Evolutionary conservation across 1,140 invertebrate genomes (phyloP), one percentile per base, ranked within the genome.

Genomic region (Apis dorsata): DNA sequence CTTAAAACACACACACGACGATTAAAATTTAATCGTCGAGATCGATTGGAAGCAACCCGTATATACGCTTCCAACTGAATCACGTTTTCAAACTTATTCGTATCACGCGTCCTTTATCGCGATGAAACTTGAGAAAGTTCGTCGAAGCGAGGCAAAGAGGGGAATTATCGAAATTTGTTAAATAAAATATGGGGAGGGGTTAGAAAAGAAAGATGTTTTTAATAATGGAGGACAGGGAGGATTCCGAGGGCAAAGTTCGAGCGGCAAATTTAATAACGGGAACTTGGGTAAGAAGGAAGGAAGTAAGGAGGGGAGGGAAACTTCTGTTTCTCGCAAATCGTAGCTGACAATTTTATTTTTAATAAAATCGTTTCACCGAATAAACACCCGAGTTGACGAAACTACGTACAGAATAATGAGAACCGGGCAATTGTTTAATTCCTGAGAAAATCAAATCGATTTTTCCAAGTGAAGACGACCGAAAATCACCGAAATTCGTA

Each of bases 181-280:
- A 44, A 12, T 17, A 28, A 59, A n/a, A 79, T 11, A 21, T 4
- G 51, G 13, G 5, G 5, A 0, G 34, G 34, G 34, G 5, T 44
- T 44, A 7, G 34, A 13, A 68, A 44, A 51, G 1, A 24, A 44
- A 81, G 53, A 19, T 81, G 73, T 60, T 81, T 81, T 76, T 81
- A 76, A 81, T 81, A 81, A 81, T 76, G 63, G 34, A 81, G 63
- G 51, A 63, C 13, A 75, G 21, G n/a, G 60, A 44, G 34, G 5
- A 44, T 44, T 74, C 60, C 55, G 44, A 59, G 34, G 71, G 28
- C 28, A 4, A 68, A 81, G 72, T 81, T 75, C 8, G 51, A 24
- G 21, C n/a, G 62, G 10, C 44, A 76, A 81, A 81, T 81, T 81
- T 75, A 81, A 81, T 81, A 81, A 75, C 53, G 44, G 3, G 55